A percentile compares a stretch with the other conserved stretches of the same genome.
phyloP scores from a whole-genome alignment of 2,797 vertebrate species.

The Arvicola amphibius region DNA sequence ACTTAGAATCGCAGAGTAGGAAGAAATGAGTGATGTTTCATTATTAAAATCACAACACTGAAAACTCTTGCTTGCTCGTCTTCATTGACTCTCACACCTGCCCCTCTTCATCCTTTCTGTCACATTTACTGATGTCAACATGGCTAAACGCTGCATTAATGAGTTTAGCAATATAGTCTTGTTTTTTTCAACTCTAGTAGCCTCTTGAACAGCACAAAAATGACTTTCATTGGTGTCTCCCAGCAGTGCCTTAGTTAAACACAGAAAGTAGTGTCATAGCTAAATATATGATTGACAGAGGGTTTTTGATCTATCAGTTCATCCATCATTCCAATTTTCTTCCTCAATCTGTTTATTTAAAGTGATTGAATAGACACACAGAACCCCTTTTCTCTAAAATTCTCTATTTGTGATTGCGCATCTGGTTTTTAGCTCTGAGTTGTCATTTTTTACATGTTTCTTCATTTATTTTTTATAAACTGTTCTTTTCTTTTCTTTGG shows the following conservation, averaged over 20 bases:
- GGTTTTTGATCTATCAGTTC: background rate
- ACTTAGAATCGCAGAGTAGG: background rate
- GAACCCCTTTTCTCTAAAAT: background rate
- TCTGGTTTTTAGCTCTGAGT: background rate
- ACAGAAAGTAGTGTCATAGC: background rate
- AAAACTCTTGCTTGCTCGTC: background rate
- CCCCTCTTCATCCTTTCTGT: background rate
- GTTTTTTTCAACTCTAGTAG: background rate
- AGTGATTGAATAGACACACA: background rate
- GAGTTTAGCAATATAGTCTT: background rate
- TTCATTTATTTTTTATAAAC: constrained; percentile 40
- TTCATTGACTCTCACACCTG: background rate
- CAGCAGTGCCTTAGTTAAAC: background rate
- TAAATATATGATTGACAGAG: background rate
- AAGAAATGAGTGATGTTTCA: background rate
- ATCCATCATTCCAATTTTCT: background rate
- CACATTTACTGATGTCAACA: background rate
- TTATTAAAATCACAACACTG: background rate
- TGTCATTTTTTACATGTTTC: constrained; percentile 20
- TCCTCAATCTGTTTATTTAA: background rate
- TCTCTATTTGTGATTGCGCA: background rate
- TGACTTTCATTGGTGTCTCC: background rate
- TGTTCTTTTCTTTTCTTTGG: constrained; percentile 1
- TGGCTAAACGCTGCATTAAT: background rate
- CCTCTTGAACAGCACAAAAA: background rate